A percentile compares a stretch with the other conserved stretches of the same genome.
Evolutionary conservation across 92 coral and sea anemone genomes (phyloP).

Genomic region (Chrysogorgia sp.): DNA sequence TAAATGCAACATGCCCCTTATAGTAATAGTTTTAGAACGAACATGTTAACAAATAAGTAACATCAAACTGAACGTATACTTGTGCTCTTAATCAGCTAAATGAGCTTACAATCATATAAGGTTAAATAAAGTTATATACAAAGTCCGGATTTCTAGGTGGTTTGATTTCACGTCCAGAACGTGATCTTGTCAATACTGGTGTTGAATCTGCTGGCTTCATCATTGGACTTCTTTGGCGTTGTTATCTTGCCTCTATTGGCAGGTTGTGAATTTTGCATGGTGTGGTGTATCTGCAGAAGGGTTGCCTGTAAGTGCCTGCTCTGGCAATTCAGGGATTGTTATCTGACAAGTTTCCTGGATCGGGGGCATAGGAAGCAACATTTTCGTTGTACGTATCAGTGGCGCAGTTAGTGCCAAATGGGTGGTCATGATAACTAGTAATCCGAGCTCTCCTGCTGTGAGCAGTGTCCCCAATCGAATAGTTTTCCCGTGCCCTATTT

Average conservation of each 20-base stretch:
- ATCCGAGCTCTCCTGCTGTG: too few species aligned
- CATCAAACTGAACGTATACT: not conserved
- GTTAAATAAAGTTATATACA: not conserved
- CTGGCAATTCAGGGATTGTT: slow-evolving; percentile 25
- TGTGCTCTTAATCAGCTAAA: not conserved
- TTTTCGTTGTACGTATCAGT: too few species aligned
- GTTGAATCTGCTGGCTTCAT: slow-evolving; percentile 45
- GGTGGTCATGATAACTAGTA: too few species aligned
- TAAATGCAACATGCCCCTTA: slow-evolving; percentile 42
- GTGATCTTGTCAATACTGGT: slow-evolving; percentile 48
- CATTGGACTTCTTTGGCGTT: not conserved
- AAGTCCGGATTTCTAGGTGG: slow-evolving; percentile 48
- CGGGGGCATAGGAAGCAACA: too few species aligned
- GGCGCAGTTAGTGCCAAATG: slow-evolving; percentile 6
- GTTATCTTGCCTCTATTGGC: not conserved
- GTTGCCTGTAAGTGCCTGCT: not conserved
- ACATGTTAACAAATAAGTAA: not conserved
- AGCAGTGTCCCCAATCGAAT: too few species aligned
- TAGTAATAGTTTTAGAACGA: slow-evolving; percentile 38
- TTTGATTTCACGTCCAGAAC: slow-evolving; percentile 58
- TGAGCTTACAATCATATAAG: not conserved
- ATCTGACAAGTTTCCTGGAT: not conserved
- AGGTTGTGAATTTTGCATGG: slow-evolving; percentile 21
- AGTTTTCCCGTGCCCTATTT: too few species aligned
- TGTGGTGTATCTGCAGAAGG: slow-evolving; percentile 1